Evolutionary conservation across 2,888 invertebrate species (phyloP).

Genomic region (Acleris holmiana): DNA sequence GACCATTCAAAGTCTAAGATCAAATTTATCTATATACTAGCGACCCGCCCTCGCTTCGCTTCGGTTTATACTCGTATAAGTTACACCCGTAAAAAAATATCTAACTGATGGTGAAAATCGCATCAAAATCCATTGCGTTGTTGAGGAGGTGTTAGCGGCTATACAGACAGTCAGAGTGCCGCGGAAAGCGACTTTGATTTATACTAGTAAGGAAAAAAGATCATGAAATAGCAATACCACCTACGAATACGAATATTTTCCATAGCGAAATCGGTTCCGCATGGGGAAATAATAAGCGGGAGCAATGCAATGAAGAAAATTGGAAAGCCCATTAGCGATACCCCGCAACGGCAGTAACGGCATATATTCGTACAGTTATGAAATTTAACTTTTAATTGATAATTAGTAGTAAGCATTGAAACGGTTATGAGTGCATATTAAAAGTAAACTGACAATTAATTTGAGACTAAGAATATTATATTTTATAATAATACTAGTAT

Average conservation of each 20-base stretch:
- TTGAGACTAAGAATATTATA: too few relatives aligned
- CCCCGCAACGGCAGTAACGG: constrained; percentile 4
- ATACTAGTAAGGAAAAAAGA: too few relatives aligned
- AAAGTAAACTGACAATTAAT: neutral
- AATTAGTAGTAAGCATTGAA: constrained; percentile 18
- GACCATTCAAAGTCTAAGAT: neutral
- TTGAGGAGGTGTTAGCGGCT: too few relatives aligned
- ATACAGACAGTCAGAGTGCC: too few relatives aligned
- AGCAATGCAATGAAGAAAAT: constrained; percentile 31
- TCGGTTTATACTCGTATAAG: too few relatives aligned
- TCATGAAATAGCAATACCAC: neutral
- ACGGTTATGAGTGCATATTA: neutral
- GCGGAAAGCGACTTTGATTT: too few relatives aligned
- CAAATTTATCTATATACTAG: too few relatives aligned
- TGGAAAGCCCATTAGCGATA: constrained; percentile 33
- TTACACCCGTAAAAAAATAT: too few relatives aligned
- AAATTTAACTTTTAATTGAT: constrained; percentile 27
- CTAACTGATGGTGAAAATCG: too few relatives aligned
- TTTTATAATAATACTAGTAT: too few relatives aligned
- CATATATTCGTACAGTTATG: constrained; percentile 5
- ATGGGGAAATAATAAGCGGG: constrained; percentile 31
- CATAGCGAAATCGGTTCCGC: neutral
- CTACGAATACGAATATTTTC: neutral
- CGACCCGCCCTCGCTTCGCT: too few relatives aligned
- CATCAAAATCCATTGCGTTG: too few relatives aligned